Evolutionary conservation across 2,888 invertebrate genomes (phyloP).

Genomic region (Trimorus sp.): DNA sequence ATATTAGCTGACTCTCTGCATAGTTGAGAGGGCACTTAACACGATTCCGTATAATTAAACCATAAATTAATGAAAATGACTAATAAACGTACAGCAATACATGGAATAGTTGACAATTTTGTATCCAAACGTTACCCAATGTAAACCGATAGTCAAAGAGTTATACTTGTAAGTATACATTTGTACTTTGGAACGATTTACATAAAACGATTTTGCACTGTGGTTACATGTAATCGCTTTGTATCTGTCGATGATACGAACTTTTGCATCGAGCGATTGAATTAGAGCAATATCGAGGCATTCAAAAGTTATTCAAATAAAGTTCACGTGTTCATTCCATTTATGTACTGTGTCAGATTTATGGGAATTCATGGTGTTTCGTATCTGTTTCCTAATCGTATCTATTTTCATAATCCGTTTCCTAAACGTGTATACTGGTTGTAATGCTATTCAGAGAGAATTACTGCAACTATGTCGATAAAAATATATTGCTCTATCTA

Average conservation of each 20-base stretch:
- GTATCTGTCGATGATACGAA: constrained; percentile 24
- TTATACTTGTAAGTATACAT: constrained; percentile 4
- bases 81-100: not conserved
- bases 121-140: constrained; percentile 6
- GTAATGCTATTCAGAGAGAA: constrained; percentile 48
- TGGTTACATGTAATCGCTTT: not conserved
- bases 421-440: constrained; percentile 73
- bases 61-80: not conserved
- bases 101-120: not conserved
- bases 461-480: constrained; percentile 64
- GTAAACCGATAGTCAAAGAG: constrained; percentile 9
- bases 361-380: constrained; percentile 29
- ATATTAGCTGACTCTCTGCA: not conserved
- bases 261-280: constrained; percentile 75
- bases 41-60: not conserved
- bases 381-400: constrained; percentile 42
- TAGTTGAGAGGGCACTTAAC: not conserved
- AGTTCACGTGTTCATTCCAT: constrained; percentile 74
- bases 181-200: constrained; percentile 26
- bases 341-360: constrained; percentile 66
- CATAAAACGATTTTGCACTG: constrained; percentile 12
- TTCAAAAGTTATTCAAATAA: constrained; percentile 65
- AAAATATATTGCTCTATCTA: constrained; percentile 70
- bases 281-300: constrained; percentile 73
- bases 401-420: constrained; percentile 58